Conservation (phyloP, 1,140 invertebrate species). For the Campoletis sonorensis region DNA sequence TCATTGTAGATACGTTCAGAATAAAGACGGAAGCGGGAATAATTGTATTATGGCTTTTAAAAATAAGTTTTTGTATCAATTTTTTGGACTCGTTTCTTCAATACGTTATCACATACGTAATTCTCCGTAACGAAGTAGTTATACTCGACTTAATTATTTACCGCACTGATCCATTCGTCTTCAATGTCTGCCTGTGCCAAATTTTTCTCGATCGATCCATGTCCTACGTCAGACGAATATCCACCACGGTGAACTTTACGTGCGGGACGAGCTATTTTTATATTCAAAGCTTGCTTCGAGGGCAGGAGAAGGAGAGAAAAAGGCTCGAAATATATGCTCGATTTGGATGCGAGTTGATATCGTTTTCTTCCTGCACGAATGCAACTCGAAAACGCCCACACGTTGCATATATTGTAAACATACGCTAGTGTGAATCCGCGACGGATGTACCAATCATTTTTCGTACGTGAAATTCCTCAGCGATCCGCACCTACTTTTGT, state of each 20-base stretch:
- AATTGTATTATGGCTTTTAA: no score
- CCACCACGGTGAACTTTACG: slow-evolving; percentile 15
- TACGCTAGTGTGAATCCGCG: slow-evolving; percentile 13
- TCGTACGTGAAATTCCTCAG: neutral
- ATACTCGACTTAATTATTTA: neutral
- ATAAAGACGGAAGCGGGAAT: no score
- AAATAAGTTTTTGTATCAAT: neutral
- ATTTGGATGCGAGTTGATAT: slow-evolving; percentile 33
- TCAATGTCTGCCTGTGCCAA: neutral
- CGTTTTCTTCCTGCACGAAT: slow-evolving; percentile 31
- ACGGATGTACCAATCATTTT: neutral
- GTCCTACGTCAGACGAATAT: neutral
- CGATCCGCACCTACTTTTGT: neutral
- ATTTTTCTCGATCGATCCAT: neutral
- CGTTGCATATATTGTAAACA: slow-evolving; percentile 5
- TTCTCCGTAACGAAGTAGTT: neutral
- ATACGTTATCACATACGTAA: no score
- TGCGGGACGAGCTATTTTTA: slow-evolving; percentile 24
- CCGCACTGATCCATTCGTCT: neutral
- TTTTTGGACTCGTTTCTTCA: neutral
- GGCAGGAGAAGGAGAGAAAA: neutral
- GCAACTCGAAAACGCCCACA: slow-evolving; percentile 28
- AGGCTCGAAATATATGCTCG: slow-evolving; percentile 9
- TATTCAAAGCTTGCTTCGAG: slow-evolving; percentile 39
- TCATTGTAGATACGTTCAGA: no score